Conservation (phyloP, 1,140 invertebrate genomes). For the Agrypnia vestita region DNA sequence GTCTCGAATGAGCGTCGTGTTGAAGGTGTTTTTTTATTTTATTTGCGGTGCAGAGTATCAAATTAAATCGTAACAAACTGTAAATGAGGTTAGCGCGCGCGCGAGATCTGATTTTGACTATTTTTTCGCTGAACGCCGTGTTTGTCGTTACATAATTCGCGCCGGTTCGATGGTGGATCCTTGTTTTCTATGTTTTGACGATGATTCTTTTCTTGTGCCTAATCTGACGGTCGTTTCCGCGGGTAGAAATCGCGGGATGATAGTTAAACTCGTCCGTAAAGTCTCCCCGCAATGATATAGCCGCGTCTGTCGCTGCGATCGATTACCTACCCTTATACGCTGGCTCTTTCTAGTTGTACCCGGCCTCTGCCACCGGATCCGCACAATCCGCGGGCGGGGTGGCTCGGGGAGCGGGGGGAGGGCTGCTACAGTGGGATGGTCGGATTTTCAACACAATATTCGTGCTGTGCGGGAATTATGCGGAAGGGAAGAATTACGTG, state of each 20-base stretch:
- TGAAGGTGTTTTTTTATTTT: no score
- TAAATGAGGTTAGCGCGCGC: no score
- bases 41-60: no score
- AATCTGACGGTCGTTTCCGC: no score
- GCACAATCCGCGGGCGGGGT: background rate
- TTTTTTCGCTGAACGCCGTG: no score
- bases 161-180: no score
- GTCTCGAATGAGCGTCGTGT: no score
- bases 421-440: background rate
- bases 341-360: slow-evolving; percentile 17
- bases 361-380: background rate
- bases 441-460: slow-evolving; percentile 10
- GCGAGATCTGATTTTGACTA: no score
- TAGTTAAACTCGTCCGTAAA: slow-evolving; percentile 25
- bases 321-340: slow-evolving; percentile 10
- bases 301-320: slow-evolving; percentile 19
- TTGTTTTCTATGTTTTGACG: no score
- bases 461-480: slow-evolving; percentile 5
- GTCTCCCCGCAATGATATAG: slow-evolving; percentile 21
- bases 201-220: no score
- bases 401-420: slow-evolving; percentile 1
- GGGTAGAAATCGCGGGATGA: background rate
- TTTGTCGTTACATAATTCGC: no score
- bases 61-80: no score
- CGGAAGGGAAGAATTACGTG: slow-evolving; percentile 17